Evolutionary conservation across 1,140 invertebrate genomes (phyloP), one percentile per base, ranked within the genome.

Genomic region (Danaus plexippus): DNA sequence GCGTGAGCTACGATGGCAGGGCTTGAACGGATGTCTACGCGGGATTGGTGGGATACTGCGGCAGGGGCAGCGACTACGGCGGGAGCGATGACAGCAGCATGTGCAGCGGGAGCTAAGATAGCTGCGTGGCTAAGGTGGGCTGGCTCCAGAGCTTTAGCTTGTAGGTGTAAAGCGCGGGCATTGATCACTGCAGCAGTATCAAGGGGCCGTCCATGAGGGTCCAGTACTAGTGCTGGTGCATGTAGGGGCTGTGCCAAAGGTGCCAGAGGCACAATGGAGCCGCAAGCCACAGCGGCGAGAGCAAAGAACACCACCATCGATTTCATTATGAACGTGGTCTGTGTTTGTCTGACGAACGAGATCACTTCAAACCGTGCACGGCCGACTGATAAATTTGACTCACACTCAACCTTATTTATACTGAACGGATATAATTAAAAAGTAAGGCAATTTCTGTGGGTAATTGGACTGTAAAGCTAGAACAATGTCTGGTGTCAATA

Each of bases 401-500:
- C 59, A 50, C 54, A 52, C 32, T 60, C 74, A 47, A 62, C 64
- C 53, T 66, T 84, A 84, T 86, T 84, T 86, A 86, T 86, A 86
- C 76, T 71, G 66, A 71, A 73, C 74, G 80, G 80, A 80, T 59
- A 76, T 82, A 74, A 79, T 82, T 84, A 80, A 82, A 78, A 81
- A 72, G 75, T 80, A 79, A 77, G 69, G 73, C 67, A 57, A 83
- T 77, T 82, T 84, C 73, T 71, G 77, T 66, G 58, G 63, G 69
- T 74, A 79, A 76, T 72, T 64, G 69, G 50, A 61, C 60, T 56
- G 64, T 67, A 73, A 77, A 76, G 66, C 58, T 83, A 79, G 75
- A 82, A 84, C 82, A 85, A 84, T 84, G 79, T 84, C 76, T 77
- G 76, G 71, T 81, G 75, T 82, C 75, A 78, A 78, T 80, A 76